These are phyloP conservation scores for Anas platyrhynchos DNA, from an alignment of 2,113 vertebrate genomes.

Conservation along the genomic window DNA sequence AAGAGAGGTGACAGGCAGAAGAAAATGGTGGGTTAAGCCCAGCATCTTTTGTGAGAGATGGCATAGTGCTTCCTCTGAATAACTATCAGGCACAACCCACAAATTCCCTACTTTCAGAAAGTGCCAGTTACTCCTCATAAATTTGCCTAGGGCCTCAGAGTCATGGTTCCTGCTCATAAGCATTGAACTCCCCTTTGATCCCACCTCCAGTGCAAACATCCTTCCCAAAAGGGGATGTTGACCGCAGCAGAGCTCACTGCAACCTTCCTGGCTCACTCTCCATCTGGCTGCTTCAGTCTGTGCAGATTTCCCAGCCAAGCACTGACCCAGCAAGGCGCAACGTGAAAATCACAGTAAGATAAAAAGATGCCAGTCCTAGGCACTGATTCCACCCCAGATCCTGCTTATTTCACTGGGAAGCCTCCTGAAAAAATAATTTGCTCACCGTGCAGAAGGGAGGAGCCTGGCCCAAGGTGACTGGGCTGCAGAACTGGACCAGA, in stretches of 20 bases:
- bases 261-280: not conserved
- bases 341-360: rapidly evolving
- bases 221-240: not conserved
- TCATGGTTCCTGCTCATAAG: rapidly evolving
- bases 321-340: not conserved
- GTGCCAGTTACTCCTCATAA: not conserved
- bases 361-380: not conserved
- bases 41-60: not conserved
- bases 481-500: slow-evolving; percentile 44
- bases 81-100: not conserved
- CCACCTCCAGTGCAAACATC: not conserved
- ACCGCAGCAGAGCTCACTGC: not conserved
- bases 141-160: not conserved
- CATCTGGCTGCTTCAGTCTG: not conserved
- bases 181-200: not conserved
- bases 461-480: slow-evolving; percentile 37
- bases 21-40: not conserved
- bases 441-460: not conserved
- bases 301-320: not conserved
- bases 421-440: not conserved
- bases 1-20: not conserved
- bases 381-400: not conserved
- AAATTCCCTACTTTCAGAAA: not conserved
- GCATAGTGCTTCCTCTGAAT: not conserved
- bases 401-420: not conserved